Percentiles rank a stretch among this genome's conserved stretches.
Evolutionary conservation across 2,888 invertebrate genomes (phyloP).

Genomic region (Ornithoptera alexandrae): DNA sequence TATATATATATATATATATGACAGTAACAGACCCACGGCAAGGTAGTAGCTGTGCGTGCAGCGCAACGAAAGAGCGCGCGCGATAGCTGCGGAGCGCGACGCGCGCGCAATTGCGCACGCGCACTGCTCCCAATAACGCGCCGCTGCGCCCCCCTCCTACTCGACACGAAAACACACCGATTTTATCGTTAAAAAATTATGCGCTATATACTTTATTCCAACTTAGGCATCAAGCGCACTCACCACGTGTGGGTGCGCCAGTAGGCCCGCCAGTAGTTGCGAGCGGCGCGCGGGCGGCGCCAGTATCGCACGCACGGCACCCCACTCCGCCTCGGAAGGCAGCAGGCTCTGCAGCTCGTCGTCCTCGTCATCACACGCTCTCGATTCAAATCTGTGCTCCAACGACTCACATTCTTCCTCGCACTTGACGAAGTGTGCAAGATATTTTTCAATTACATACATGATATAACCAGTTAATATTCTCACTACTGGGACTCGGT

Average conservation of each 20-base stretch:
- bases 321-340: slow-evolving; percentile 49
- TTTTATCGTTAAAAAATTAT: not conserved
- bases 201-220: too few relatives aligned
- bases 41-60: slow-evolving; percentile 46
- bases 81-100: slow-evolving; percentile 33
- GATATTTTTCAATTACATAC: too few relatives aligned
- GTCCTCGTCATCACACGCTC: slow-evolving; percentile 21
- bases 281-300: slow-evolving; percentile 35
- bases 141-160: slow-evolving; percentile 30
- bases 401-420: slow-evolving; percentile 42
- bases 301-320: slow-evolving; percentile 43
- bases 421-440: slow-evolving; percentile 36
- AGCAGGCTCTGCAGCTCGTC: slow-evolving; percentile 37
- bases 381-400: slow-evolving; percentile 37
- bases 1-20: too few relatives aligned
- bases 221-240: slow-evolving; percentile 3
- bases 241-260: slow-evolving; percentile 33
- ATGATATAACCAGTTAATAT: too few relatives aligned
- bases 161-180: not conserved
- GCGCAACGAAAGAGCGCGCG: slow-evolving; percentile 39
- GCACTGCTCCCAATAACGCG: slow-evolving; percentile 51
- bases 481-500: too few relatives aligned
- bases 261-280: slow-evolving; percentile 30
- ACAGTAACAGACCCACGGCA: slow-evolving; percentile 39
- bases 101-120: slow-evolving; percentile 44